Percentiles rank a stretch among this genome's conserved stretches.
These are phyloP conservation scores for Bellardia pandia DNA, from an alignment of 2,888 invertebrate species.

Conservation along the genomic window DNA sequence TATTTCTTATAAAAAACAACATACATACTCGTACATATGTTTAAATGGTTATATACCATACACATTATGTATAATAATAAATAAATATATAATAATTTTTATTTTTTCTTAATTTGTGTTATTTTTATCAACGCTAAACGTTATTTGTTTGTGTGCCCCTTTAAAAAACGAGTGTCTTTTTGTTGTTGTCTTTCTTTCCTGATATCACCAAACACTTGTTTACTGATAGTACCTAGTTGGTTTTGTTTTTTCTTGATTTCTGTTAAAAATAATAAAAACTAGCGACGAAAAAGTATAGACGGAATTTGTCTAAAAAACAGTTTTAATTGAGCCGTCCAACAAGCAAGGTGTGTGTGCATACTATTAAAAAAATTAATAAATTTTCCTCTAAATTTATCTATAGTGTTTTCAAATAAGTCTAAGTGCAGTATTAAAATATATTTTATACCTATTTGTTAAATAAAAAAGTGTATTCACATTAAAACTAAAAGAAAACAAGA, in stretches of 20 bases:
- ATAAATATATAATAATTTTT: constrained; percentile 3
- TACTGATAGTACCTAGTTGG: constrained; percentile 42
- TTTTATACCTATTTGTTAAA: background rate
- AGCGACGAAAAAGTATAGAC: constrained; percentile 42
- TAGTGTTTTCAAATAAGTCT: background rate
- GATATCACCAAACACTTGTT: constrained; percentile 28
- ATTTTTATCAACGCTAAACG: constrained; percentile 49
- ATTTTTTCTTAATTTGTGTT: constrained; percentile 20
- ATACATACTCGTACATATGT: constrained; percentile 2
- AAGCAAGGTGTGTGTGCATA: constrained; percentile 54
- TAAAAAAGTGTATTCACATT: background rate
- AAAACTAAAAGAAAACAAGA: background rate
- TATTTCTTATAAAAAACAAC: constrained; percentile 5
- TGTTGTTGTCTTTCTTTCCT: constrained; percentile 23
- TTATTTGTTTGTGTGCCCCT: constrained; percentile 33
- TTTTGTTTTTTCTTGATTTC: constrained; percentile 41
- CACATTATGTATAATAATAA: too few species aligned
- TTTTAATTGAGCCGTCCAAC: constrained; percentile 57
- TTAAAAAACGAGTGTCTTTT: constrained; percentile 21
- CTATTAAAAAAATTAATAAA: background rate
- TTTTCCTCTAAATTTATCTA: background rate
- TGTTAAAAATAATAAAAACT: background rate
- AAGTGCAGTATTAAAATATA: constrained; percentile 9
- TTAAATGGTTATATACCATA: background rate
- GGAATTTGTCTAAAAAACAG: constrained; percentile 47